A percentile compares a stretch with the other conserved stretches of the same genome.
Conservation (phyloP, 1,140 invertebrate species). For the Eulimnadia texana region DNA sequence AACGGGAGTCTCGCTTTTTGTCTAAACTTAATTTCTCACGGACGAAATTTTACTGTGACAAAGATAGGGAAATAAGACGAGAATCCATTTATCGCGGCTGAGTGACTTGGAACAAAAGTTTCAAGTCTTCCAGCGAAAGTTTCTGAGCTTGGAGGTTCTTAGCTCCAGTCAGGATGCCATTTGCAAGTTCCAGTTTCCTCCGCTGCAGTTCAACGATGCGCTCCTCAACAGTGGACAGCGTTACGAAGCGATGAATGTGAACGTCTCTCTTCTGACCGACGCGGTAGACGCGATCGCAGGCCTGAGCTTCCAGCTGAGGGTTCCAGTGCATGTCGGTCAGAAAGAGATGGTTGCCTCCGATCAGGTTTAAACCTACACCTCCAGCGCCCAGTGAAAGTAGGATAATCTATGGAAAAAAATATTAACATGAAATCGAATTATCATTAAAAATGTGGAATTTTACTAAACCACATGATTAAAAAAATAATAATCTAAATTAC, state of each 20-base stretch:
- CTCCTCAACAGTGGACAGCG: slow-evolving; percentile 68
- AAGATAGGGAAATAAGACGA: too few species aligned
- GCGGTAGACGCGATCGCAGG: slow-evolving; percentile 79
- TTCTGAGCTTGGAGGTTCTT: slow-evolving; percentile 41
- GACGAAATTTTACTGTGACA: too few species aligned
- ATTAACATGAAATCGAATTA: slow-evolving; percentile 18
- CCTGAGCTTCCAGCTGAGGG: slow-evolving; percentile 80
- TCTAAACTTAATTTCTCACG: too few species aligned
- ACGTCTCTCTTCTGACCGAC: slow-evolving; percentile 72
- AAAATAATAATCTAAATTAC: background rate
- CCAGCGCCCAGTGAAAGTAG: slow-evolving; percentile 75
- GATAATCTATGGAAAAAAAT: slow-evolving; percentile 38
- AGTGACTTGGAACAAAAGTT: slow-evolving; percentile 42
- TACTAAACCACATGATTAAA: slow-evolving; percentile 8
- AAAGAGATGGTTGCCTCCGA: slow-evolving; percentile 79
- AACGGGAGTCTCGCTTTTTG: too few species aligned
- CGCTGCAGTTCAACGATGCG: slow-evolving; percentile 63
- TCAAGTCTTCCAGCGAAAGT: slow-evolving; percentile 60
- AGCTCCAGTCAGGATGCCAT: slow-evolving; percentile 53
- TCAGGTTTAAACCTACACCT: slow-evolving; percentile 77
- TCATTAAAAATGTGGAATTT: slow-evolving; percentile 22
- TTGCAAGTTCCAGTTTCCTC: slow-evolving; percentile 59
- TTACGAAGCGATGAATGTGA: slow-evolving; percentile 70
- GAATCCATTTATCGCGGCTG: background rate
- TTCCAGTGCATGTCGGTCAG: slow-evolving; percentile 90